A percentile compares a stretch with the other conserved stretches of the same genome.
Conservation (phyloP, 2,113 vertebrate genomes). For the Sylvilagus bachmani region DNA sequence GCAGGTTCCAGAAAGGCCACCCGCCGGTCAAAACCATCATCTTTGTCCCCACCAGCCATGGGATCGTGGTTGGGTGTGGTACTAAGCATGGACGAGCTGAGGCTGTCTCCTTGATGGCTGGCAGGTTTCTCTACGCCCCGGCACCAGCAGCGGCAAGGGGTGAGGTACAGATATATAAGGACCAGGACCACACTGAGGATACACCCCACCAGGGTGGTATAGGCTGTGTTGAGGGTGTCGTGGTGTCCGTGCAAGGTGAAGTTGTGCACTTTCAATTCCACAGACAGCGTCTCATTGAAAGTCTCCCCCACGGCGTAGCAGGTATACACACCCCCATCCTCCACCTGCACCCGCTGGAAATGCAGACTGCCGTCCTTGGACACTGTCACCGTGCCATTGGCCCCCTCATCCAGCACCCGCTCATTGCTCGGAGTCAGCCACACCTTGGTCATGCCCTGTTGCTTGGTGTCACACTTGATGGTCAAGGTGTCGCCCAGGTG, state of each 20-base stretch:
- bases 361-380: constrained; percentile 91
- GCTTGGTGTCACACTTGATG: constrained; percentile 95
- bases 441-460: constrained; percentile 89
- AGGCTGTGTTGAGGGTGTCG: constrained; percentile 96
- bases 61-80: constrained; percentile 94
- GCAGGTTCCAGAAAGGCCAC: constrained; percentile 92
- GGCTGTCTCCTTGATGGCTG: constrained; percentile 93
- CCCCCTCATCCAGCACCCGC: constrained; percentile 81
- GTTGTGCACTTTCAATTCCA: constrained; percentile 96
- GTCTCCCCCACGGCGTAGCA: constrained; percentile 92
- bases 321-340: constrained; percentile 95
- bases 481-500: constrained; percentile 92
- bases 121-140: constrained; percentile 89
- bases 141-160: constrained; percentile 97
- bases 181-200: constrained; percentile 97
- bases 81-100: constrained; percentile 97
- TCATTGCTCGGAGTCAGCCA: constrained; percentile 93
- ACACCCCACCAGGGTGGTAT: constrained; percentile 98
- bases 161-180: constrained; percentile 97
- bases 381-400: constrained; percentile 90
- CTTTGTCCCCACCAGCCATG: constrained; percentile 81
- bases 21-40: constrained; percentile 89
- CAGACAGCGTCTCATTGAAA: constrained; percentile 96
- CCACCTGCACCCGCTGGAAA: constrained; percentile 87
- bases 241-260: constrained; percentile 91